These are phyloP conservation scores for Leucozona laternaria DNA, from an alignment of 2,888 invertebrate species.

Conservation along the genomic window DNA sequence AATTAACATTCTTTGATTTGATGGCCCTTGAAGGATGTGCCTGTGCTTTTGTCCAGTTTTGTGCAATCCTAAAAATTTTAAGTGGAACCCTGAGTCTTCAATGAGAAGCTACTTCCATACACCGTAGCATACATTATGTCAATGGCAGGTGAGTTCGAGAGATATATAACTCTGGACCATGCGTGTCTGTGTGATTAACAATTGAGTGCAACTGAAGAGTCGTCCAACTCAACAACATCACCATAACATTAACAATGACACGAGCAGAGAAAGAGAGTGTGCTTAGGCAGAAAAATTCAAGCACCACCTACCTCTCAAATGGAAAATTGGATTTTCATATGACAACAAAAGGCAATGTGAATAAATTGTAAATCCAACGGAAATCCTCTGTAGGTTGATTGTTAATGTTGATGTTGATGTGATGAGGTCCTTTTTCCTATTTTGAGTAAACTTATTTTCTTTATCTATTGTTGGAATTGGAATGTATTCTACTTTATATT, in stretches of 20 bases:
- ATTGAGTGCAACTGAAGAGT: constrained; percentile 62
- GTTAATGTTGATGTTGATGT: not conserved
- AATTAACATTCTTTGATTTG: constrained; percentile 68
- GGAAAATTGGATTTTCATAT: constrained; percentile 73
- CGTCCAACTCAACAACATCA: constrained; percentile 24
- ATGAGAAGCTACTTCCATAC: constrained; percentile 20
- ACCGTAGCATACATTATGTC: constrained; percentile 26
- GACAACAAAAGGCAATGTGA: constrained; percentile 50
- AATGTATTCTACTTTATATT: constrained; percentile 18
- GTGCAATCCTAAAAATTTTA: constrained; percentile 44
- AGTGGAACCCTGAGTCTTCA: constrained; percentile 61
- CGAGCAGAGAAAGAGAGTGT: constrained; percentile 28
- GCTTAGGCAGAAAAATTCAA: constrained; percentile 69
- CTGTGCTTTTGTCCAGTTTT: constrained; percentile 10
- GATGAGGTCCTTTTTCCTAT: not conserved
- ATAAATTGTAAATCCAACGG: constrained; percentile 46
- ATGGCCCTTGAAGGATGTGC: not conserved
- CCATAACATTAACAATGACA: constrained; percentile 8
- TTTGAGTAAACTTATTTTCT: constrained; percentile 24
- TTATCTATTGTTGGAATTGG: constrained; percentile 27
- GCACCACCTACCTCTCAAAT: constrained; percentile 64
- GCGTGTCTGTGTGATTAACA: constrained; percentile 62
- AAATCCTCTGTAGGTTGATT: not conserved
- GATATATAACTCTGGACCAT: constrained; percentile 1
- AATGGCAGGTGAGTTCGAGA: constrained; percentile 59